Evolutionary conservation across 2,113 vertebrate species (phyloP).

Genomic region (Alouatta palliata): DNA sequence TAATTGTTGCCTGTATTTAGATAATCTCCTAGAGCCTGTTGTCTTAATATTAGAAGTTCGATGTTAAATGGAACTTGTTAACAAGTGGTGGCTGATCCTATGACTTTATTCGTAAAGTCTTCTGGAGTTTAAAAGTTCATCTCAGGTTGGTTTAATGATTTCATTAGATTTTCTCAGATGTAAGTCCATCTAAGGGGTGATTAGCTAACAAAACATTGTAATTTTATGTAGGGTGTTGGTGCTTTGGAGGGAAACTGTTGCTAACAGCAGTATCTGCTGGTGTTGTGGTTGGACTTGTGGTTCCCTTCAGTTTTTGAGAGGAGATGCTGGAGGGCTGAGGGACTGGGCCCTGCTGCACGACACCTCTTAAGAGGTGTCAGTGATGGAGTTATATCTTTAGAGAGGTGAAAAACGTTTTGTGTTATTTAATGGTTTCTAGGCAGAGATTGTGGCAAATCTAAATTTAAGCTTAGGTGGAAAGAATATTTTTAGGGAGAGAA

Average conservation of each 20-base stretch:
- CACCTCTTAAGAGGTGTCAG: no score
- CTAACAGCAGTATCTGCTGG: background rate
- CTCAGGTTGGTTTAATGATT: background rate
- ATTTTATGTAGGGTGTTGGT: background rate
- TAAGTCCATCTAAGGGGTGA: accelerated
- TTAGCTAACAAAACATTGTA: background rate
- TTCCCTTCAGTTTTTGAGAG: background rate
- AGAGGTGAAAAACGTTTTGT: background rate
- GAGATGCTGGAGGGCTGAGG: no score
- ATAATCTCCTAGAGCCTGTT: background rate
- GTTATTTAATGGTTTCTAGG: background rate
- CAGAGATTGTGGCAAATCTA: background rate
- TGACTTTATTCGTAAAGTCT: background rate
- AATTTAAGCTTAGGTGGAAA: background rate
- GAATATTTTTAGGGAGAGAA: background rate
- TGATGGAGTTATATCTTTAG: background rate
- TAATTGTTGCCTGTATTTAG: background rate
- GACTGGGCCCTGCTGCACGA: background rate
- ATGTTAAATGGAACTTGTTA: background rate
- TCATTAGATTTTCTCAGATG: background rate
- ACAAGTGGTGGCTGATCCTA: no score
- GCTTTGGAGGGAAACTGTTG: background rate
- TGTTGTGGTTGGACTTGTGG: background rate
- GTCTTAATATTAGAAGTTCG: background rate
- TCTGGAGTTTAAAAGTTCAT: background rate